Percentiles rank a stretch among this genome's conserved stretches.
These are phyloP conservation scores for Drosophila kanapiae DNA, from an alignment of 1,140 invertebrate genomes.

Conservation along the genomic window DNA sequence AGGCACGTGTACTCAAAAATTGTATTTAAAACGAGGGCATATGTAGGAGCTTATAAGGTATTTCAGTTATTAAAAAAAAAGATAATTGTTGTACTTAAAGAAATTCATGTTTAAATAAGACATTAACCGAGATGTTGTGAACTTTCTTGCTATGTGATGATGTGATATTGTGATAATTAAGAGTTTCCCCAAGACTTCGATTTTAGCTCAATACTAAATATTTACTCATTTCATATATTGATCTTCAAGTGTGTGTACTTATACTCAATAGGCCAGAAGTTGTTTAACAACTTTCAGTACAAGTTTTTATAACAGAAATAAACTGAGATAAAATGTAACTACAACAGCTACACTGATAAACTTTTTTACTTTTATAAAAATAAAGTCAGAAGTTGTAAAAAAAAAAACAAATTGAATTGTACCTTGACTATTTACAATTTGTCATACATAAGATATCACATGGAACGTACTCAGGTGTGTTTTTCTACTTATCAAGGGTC, in stretches of 20 bases:
- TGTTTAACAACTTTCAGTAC: too few relatives aligned
- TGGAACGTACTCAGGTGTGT: not conserved
- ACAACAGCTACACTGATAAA: too few relatives aligned
- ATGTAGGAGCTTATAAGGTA: not conserved
- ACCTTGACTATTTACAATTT: not conserved
- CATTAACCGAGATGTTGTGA: not conserved
- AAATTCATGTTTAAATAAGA: not conserved
- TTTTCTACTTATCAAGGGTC: not conserved
- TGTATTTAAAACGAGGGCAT: slow-evolving; percentile 1
- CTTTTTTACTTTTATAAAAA: too few relatives aligned
- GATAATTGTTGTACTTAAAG: too few relatives aligned
- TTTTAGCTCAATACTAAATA: not conserved
- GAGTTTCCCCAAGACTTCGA: not conserved
- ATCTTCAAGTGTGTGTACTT: not conserved
- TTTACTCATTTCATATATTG: not conserved
- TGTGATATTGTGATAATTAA: too few relatives aligned
- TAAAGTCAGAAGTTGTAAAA: not conserved
- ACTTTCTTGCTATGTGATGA: not conserved
- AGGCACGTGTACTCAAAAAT: slow-evolving; percentile 18
- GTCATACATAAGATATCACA: not conserved
- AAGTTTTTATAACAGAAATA: too few relatives aligned
- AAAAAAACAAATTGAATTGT: too few relatives aligned
- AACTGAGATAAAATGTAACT: too few relatives aligned
- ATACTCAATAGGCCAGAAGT: too few relatives aligned
- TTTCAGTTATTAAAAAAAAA: not conserved